Evolutionary conservation across 2,888 invertebrate genomes (phyloP).

Genomic region (Leptarthrus brevirostris): DNA sequence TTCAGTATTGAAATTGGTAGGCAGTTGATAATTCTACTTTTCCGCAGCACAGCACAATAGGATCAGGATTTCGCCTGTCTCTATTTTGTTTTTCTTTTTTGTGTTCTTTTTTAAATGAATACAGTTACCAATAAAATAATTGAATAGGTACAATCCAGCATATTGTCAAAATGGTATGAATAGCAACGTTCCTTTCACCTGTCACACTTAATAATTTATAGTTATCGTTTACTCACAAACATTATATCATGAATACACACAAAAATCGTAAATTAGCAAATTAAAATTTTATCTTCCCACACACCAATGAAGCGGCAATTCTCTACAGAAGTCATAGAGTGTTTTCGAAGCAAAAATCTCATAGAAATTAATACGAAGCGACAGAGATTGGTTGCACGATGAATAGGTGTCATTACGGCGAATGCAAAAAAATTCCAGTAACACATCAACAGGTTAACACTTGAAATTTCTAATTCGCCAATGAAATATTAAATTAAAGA

Average conservation of each 20-base stretch:
- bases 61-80: no score
- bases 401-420: constrained; percentile 6
- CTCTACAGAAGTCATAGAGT: neutral
- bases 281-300: neutral
- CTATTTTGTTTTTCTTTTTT: no score
- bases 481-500: constrained; percentile 28
- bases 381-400: neutral
- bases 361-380: neutral
- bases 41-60: no score
- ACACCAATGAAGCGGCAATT: neutral
- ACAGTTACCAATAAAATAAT: no score
- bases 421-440: constrained; percentile 20
- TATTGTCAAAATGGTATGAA: no score
- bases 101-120: no score
- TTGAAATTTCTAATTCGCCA: constrained; percentile 45
- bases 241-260: neutral
- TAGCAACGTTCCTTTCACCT: constrained; percentile 22
- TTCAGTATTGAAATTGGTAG: no score
- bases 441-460: constrained; percentile 41
- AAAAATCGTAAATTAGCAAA: neutral
- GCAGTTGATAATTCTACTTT: no score
- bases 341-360: neutral
- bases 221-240: neutral
- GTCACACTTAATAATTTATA: constrained; percentile 23
- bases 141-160: no score